phyloP scores from a whole-genome alignment of 2,888 invertebrate genomes.

The Lochmaea capreae region DNA sequence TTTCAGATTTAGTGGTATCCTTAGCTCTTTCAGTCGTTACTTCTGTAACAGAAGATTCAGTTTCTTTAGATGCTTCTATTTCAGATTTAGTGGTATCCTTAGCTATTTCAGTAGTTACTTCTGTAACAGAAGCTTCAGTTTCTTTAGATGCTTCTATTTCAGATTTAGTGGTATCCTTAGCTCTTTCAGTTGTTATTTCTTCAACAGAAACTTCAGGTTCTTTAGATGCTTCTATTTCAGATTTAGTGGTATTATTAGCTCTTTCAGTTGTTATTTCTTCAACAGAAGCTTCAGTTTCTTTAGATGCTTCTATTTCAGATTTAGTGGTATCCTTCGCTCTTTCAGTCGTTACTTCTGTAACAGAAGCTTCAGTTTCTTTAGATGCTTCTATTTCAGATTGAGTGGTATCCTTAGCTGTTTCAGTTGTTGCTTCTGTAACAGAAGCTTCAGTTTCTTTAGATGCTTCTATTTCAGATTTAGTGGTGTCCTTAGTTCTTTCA shows the following conservation, averaged over 20 bases:
- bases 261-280: conserved; percentile 16
- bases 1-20: conserved; percentile 24
- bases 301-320: conserved; percentile 11
- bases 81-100: conserved; percentile 18
- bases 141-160: conserved; percentile 23
- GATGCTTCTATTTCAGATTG: conserved; percentile 13
- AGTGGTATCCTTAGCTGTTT: conserved; percentile 13
- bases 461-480: background rate
- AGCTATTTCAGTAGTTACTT: conserved; percentile 16
- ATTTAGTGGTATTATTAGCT: conserved; percentile 11
- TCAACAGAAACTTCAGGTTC: conserved; percentile 32
- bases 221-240: conserved; percentile 30
- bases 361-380: conserved; percentile 7
- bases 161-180: conserved; percentile 24
- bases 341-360: conserved; percentile 24
- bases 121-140: conserved; percentile 18
- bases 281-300: conserved; percentile 8
- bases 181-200: conserved; percentile 7
- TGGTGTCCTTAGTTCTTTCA: background rate
- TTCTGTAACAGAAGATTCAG: conserved; percentile 23
- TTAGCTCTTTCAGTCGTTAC: conserved; percentile 26
- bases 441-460: background rate
- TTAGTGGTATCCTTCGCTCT: conserved; percentile 25
- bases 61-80: conserved; percentile 10
- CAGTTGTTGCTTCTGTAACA: conserved; percentile 21